Base-by-base conservation (phyloP, 1,140 invertebrate species). In the Bombus fervidus region DNA sequence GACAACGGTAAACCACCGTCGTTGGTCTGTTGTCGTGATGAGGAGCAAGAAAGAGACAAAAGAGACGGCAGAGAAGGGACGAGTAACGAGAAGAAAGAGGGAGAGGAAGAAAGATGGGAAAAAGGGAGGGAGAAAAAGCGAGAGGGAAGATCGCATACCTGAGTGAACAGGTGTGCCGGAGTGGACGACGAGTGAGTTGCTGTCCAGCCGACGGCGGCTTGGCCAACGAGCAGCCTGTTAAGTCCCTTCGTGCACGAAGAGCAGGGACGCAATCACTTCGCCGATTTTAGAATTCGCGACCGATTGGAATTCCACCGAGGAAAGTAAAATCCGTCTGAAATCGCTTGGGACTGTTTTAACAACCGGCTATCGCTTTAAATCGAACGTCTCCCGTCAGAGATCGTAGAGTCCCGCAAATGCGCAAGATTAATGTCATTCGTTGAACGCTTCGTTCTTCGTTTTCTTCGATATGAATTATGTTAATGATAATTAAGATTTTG, bases 141-240 rank as follows among this genome's bases (percentile, higher is more conserved):
- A 74, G 88, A 82, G 82, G 62, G 83, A 83, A 86, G 79, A 83
- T 83, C 83, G 87, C 88, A 91, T 91, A 91, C 90, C 90, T 91
- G 87, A 86, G 87, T 81, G 90, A 91, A 91, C 90, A 91, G 90
- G 90, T 91, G 90, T 91, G 90, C 90, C 87, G 71, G 81, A 75
- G 79, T 86, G 75, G 87, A 90, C 84, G 84, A 85, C 84, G 79
- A 85, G 78, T 85, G 79, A 85, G 79, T 81, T 81, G 84, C 84
- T 87, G 89, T 85, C 89, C 86, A 80, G 59, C 79, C 71, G 88
- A 73, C 81, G 77, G 73, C 74, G 68, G 86, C 85, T 84, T 43
- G 84, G 80, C 83, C 78, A 89, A 89, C 79, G 77, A 83, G 80
- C 62, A 85, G 84, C 87, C 90, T 90, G 85, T 90, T 88, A 86